Conservation (phyloP, 2,888 invertebrate genomes). For the Schizotus pectinicornis region DNA sequence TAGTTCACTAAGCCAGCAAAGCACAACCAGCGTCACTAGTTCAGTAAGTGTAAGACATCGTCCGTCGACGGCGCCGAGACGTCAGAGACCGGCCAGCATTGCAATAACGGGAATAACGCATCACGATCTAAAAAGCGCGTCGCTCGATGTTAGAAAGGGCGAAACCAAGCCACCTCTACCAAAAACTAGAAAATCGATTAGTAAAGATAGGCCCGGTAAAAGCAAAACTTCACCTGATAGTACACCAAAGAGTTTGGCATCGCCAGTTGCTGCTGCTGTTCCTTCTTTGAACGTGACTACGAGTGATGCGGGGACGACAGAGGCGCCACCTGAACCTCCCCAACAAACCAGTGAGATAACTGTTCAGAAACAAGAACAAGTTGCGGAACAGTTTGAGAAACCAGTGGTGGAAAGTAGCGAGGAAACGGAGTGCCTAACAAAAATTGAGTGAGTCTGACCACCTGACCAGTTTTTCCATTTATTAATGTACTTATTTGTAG, state of each 20-base stretch:
- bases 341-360: slow-evolving; percentile 7
- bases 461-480: background rate
- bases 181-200: slow-evolving; percentile 55
- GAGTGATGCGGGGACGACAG: slow-evolving; percentile 25
- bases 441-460: slow-evolving; percentile 8
- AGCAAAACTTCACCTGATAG: slow-evolving; percentile 40
- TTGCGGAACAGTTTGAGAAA: slow-evolving; percentile 7
- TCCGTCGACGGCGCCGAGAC: slow-evolving; percentile 68
- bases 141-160: slow-evolving; percentile 46
- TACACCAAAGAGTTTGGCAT: slow-evolving; percentile 35
- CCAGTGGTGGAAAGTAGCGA: too few relatives aligned
- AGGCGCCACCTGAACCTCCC: slow-evolving; percentile 37
- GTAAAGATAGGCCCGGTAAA: slow-evolving; percentile 42
- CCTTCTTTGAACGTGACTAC: slow-evolving; percentile 3
- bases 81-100: slow-evolving; percentile 82
- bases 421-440: slow-evolving; percentile 1
- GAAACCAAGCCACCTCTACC: slow-evolving; percentile 62
- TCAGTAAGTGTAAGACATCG: slow-evolving; percentile 65
- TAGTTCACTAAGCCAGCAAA: slow-evolving; percentile 81
- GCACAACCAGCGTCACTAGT: slow-evolving; percentile 67
- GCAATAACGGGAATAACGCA: slow-evolving; percentile 81
- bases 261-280: slow-evolving; percentile 25
- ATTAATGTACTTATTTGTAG: background rate
- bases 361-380: too few relatives aligned
- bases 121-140: slow-evolving; percentile 40